These are phyloP conservation scores for Chaetodon auriga DNA, from an alignment of 2,113 vertebrate genomes.

Conservation along the genomic window DNA sequence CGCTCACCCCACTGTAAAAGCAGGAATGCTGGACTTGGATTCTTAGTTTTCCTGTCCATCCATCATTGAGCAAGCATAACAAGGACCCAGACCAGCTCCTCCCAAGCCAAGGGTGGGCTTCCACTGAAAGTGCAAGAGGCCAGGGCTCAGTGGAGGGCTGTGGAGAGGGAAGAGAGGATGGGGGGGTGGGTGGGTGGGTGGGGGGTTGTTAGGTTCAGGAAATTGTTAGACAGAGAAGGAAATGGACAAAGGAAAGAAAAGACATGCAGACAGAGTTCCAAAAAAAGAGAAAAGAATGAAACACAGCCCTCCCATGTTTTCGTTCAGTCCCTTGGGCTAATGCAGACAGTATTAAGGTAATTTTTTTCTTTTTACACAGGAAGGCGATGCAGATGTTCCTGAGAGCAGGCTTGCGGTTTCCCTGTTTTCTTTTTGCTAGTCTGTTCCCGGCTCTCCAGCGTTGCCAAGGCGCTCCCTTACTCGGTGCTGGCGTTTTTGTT, in stretches of 20 bases:
- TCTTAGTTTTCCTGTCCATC: conserved; percentile 79
- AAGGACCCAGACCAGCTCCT: conserved; percentile 69
- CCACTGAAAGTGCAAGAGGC: conserved; percentile 74
- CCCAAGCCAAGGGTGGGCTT: conserved; percentile 77
- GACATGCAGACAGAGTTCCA: conserved; percentile 76
- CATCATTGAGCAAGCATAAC: conserved; percentile 80
- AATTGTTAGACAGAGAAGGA: conserved; percentile 79
- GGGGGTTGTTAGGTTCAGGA: conserved; percentile 64
- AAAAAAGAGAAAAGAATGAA: conserved; percentile 67
- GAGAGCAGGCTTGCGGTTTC: conserved; percentile 79
- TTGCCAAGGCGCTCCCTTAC: conserved; percentile 82
- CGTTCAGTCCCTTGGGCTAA: conserved; percentile 71
- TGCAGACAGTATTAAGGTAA: conserved; percentile 80
- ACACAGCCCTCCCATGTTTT: conserved; percentile 78
- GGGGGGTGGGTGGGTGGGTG: background rate
- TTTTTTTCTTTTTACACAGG: conserved; percentile 77
- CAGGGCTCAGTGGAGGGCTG: conserved; percentile 62
- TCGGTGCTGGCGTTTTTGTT: conserved; percentile 79
- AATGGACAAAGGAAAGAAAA: conserved; percentile 75
- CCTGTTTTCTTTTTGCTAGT: conserved; percentile 78
- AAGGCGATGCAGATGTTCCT: conserved; percentile 83
- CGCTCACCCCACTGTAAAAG: conserved; percentile 70
- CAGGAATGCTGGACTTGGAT: conserved; percentile 77
- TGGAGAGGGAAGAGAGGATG: conserved; percentile 43
- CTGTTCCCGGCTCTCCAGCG: conserved; percentile 73